Percentiles rank a stretch among this genome's conserved stretches.
Conservation (phyloP, 1,140 invertebrate genomes). For the Ceratosolen fusciceps region DNA sequence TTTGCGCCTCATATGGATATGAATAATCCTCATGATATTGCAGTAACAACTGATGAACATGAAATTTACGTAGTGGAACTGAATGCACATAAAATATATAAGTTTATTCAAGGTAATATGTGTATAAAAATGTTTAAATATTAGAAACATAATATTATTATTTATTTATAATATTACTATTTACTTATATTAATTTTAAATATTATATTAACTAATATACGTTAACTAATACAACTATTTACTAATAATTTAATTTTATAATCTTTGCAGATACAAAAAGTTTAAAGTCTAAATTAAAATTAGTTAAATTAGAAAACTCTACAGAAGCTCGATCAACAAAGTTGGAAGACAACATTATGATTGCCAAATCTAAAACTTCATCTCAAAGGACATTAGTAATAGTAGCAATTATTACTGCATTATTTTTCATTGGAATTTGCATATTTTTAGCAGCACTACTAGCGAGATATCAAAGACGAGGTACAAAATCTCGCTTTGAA, state of each 20-base stretch:
- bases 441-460: constrained; percentile 62
- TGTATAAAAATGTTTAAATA: no score
- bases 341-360: neutral
- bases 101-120: constrained; percentile 73
- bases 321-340: constrained; percentile 24
- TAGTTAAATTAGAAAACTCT: constrained; percentile 21
- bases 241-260: neutral
- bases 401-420: constrained; percentile 52
- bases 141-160: no score
- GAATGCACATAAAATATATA: constrained; percentile 76
- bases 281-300: constrained; percentile 12
- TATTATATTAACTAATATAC: no score
- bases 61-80: constrained; percentile 84
- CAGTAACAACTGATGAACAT: constrained; percentile 77
- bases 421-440: constrained; percentile 62
- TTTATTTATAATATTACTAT: no score
- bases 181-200: no score
- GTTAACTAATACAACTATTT: no score
- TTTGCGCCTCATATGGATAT: constrained; percentile 77
- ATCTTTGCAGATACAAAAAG: constrained; percentile 46
- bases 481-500: constrained; percentile 61
- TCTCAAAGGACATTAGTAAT: constrained; percentile 33
- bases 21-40: constrained; percentile 82
- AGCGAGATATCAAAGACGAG: constrained; percentile 68
- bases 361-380: constrained; percentile 23